Evolutionary conservation across 2,113 vertebrate genomes (phyloP).

Genomic region (Uria aalge): DNA sequence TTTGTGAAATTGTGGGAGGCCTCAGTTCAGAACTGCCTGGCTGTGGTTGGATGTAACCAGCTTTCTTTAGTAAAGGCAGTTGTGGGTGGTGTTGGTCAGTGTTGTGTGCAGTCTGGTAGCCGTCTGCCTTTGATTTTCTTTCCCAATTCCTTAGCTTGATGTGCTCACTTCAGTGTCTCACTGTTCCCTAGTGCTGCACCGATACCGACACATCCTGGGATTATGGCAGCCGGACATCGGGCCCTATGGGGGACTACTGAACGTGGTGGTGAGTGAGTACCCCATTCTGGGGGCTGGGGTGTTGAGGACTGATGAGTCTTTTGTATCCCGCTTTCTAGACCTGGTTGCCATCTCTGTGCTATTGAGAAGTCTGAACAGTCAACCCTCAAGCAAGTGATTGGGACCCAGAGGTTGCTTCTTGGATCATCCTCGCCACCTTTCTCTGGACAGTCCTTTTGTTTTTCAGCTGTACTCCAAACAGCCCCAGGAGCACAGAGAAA

Average conservation of each 20-base stretch:
- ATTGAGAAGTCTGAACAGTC: neutral
- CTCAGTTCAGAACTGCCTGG: neutral
- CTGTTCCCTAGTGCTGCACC: conserved; percentile 86
- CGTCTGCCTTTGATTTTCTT: neutral
- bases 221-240: conserved; percentile 99
- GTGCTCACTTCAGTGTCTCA: conserved; percentile 2
- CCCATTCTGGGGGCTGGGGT: accelerated
- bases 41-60: neutral
- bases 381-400: neutral
- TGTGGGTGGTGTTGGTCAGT: neutral
- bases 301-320: accelerated
- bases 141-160: neutral
- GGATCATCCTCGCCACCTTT: neutral
- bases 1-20: neutral
- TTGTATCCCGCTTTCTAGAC: neutral
- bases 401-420: neutral
- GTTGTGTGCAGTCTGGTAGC: neutral
- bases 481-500: neutral
- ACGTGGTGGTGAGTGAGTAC: conserved; percentile 89
- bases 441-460: neutral
- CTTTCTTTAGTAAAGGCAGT: neutral
- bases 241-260: conserved; percentile 96
- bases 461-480: neutral
- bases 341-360: neutral
- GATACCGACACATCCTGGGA: conserved; percentile 92